Evolutionary conservation across 2,113 vertebrate species (phyloP), one percentile per base, ranked within the genome.

Genomic region (Lanius ludovicianus): DNA sequence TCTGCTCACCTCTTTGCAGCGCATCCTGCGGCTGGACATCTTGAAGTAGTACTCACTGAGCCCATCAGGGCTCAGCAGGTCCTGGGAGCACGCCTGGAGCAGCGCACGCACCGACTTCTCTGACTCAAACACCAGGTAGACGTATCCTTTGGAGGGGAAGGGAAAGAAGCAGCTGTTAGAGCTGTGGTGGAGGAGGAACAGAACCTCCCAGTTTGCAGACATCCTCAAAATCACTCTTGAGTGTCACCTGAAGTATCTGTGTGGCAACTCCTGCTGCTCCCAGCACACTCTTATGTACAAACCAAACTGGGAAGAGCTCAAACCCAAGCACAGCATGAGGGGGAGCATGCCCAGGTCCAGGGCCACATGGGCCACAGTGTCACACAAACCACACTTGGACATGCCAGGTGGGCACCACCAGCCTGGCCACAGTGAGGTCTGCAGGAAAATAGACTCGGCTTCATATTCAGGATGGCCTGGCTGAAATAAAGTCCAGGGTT

Each of bases 11-110:
- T 99, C 99, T 96, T 99, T 99, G 98, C 99, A 99, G 95, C 99
- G 98, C 99, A 99, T 99, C 93, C 99, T 98, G 91, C 99, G 99
- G 97, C 99, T 99, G 74, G 99, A 99, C 99, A 99, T 99, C 98
- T 99, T 99, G 97, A 99, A 99, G 96, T 99, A 99, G 95, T 99
- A 99, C 80, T 99, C 99, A 14, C 99, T 98, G 93, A 98, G 98
- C 82, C 99, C 99, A 1, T 99, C 99, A 0, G 99, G 99, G 95
- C 99, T 99, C 86, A 99, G 98, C 0, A 99, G 98, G 96, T 99
- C 99, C 86, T 99, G 99, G 82, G 99, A 99, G 95, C 99, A 99
- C 2, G 99, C 99, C 70, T 99, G 99, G 44, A 99, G 99, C 97
- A 99, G 95, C 1, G 98, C 98, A 46, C 99, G 98, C 69, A 99